phyloP scores from a whole-genome alignment of 2,113 vertebrate genomes.

The Gadus macrocephalus region DNA sequence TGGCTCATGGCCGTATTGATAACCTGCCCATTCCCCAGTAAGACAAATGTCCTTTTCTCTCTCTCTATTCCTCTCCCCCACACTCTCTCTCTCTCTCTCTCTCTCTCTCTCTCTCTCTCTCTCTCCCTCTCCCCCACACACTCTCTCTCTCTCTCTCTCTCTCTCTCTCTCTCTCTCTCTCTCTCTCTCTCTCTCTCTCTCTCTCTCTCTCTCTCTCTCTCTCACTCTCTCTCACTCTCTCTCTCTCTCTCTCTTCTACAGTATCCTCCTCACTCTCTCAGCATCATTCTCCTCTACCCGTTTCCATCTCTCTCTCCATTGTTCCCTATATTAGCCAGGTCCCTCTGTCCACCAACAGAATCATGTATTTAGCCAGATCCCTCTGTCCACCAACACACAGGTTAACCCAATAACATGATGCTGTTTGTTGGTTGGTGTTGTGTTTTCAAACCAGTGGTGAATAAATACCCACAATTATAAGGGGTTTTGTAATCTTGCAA shows the following conservation, averaged over 20 bases:
- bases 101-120: constrained; percentile 11
- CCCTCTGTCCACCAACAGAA: background rate
- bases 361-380: constrained; percentile 15
- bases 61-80: constrained; percentile 10
- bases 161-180: constrained; percentile 10
- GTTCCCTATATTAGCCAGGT: constrained; percentile 11
- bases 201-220: constrained; percentile 8
- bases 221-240: background rate
- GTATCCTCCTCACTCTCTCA: constrained; percentile 28
- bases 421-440: too few relatives aligned
- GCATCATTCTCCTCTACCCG: constrained; percentile 7
- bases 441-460: too few relatives aligned
- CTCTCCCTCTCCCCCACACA: constrained; percentile 14
- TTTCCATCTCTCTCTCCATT: background rate
- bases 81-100: constrained; percentile 3
- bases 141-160: constrained; percentile 3
- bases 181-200: constrained; percentile 11
- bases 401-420: too few relatives aligned
- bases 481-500: too few relatives aligned
- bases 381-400: background rate
- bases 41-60: constrained; percentile 42
- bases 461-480: too few relatives aligned
- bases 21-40: constrained; percentile 60
- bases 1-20: constrained; percentile 52
- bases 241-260: background rate